These are phyloP conservation scores for Furnarius figulus DNA, from an alignment of 2,113 vertebrate genomes.

Conservation along the genomic window DNA sequence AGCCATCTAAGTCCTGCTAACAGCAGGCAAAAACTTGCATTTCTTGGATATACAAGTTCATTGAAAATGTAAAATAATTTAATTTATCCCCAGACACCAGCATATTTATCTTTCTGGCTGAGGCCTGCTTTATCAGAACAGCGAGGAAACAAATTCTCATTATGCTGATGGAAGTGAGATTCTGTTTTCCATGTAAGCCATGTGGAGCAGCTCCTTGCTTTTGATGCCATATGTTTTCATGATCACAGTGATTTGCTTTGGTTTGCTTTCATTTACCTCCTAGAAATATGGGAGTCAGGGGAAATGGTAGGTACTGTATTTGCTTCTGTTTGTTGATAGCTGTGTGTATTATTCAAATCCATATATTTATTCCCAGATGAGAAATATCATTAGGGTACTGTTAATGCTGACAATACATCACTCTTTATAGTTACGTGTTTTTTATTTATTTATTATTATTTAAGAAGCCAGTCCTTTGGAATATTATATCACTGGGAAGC, in stretches of 20 bases:
- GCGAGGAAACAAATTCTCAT: slow-evolving; percentile 38
- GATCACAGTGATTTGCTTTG: slow-evolving; percentile 46
- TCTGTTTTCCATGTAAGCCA: slow-evolving; percentile 34
- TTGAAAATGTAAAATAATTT: slow-evolving; percentile 31
- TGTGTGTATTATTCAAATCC: slow-evolving; percentile 1
- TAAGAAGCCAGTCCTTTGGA: background rate
- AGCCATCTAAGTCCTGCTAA: background rate
- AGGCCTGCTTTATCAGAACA: slow-evolving; percentile 5
- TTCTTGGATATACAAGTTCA: background rate
- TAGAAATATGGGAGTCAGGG: slow-evolving; percentile 34
- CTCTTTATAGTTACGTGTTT: background rate
- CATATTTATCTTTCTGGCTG: slow-evolving; percentile 6
- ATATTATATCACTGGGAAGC: background rate
- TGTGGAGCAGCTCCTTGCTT: slow-evolving; percentile 7
- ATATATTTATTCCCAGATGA: slow-evolving; percentile 14
- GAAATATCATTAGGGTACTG: slow-evolving; percentile 7
- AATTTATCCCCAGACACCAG: slow-evolving; percentile 9
- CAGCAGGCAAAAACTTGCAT: background rate
- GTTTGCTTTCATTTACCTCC: slow-evolving; percentile 49
- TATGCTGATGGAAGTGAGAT: slow-evolving; percentile 35
- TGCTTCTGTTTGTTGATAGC: background rate
- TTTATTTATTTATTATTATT: background rate
- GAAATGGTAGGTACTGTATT: slow-evolving; percentile 21
- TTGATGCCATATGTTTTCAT: slow-evolving; percentile 47
- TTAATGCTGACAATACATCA: background rate